Evolutionary conservation across 2,888 invertebrate genomes (phyloP).

Genomic region (Nomada goodeniana): DNA sequence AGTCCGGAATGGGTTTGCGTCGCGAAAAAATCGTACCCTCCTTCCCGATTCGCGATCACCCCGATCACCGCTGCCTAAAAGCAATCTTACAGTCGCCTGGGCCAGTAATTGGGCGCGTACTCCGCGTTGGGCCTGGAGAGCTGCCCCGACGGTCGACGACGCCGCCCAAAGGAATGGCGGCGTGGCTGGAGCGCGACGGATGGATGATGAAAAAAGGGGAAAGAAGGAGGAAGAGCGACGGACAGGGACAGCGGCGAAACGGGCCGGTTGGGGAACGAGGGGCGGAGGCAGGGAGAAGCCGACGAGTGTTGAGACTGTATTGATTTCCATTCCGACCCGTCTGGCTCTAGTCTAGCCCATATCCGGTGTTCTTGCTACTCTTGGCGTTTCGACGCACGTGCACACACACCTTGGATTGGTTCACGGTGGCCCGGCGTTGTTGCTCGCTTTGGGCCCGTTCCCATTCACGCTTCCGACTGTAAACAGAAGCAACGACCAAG

Average conservation of each 20-base stretch:
- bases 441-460: no score
- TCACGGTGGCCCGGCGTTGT: background rate
- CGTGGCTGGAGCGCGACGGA: background rate
- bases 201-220: background rate
- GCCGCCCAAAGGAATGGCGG: conserved; percentile 45
- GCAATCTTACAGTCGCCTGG: no score
- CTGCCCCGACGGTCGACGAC: conserved; percentile 54
- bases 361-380: conserved; percentile 64
- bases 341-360: conserved; percentile 75
- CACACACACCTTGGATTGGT: conserved; percentile 20
- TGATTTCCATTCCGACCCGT: conserved; percentile 76
- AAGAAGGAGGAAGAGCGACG: conserved; percentile 15
- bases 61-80: no score
- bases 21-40: no score
- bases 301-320: conserved; percentile 71
- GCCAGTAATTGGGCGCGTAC: no score
- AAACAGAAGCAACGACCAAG: no score
- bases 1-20: no score
- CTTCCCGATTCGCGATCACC: no score
- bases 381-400: conserved; percentile 43
- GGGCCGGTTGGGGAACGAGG: conserved; percentile 48
- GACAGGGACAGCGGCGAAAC: background rate
- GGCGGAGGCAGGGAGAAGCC: conserved; percentile 49
- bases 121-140: conserved; percentile 59
- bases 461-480: no score